These are phyloP conservation scores for Paracanthobrama guichenoti DNA, from an alignment of 2,113 vertebrate genomes.

Conservation along the genomic window DNA sequence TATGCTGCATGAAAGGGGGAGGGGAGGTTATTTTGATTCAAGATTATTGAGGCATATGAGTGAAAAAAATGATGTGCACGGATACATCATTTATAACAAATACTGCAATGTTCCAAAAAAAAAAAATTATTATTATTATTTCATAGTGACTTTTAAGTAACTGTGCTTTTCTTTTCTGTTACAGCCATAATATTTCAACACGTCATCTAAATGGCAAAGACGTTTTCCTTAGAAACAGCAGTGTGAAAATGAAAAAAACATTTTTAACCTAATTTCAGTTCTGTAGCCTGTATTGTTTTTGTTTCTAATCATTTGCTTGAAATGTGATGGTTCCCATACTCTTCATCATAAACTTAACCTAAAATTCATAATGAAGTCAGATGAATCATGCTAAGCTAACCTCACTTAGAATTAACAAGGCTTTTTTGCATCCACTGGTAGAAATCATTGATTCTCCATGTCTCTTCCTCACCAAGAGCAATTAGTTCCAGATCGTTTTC, in stretches of 20 bases:
- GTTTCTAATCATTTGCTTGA: not conserved
- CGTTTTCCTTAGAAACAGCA: too few relatives aligned
- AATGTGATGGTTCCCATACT: not conserved
- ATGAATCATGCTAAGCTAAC: not conserved
- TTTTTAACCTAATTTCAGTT: not conserved
- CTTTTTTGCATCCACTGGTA: not conserved
- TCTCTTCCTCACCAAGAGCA: constrained; percentile 33
- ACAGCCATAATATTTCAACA: too few relatives aligned
- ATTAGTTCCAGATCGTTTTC: constrained; percentile 45
- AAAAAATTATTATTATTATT: too few relatives aligned
- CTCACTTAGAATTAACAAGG: constrained; percentile 21
- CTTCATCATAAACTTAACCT: not conserved
- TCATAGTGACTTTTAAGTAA: too few relatives aligned
- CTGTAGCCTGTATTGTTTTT: not conserved
- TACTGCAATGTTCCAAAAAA: too few relatives aligned
- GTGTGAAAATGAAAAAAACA: not conserved
- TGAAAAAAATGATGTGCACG: too few relatives aligned
- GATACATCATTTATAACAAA: too few relatives aligned
- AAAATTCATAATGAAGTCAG: not conserved
- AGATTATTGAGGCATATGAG: too few relatives aligned
- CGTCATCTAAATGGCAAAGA: too few relatives aligned
- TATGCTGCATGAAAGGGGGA: too few relatives aligned
- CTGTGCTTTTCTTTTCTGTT: too few relatives aligned
- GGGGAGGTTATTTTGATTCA: too few relatives aligned
- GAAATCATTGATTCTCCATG: constrained; percentile 30